Percentiles rank a stretch among this genome's conserved stretches.
Evolutionary conservation across 2,888 invertebrate genomes (phyloP).

Genomic region (Athetis lepigone): DNA sequence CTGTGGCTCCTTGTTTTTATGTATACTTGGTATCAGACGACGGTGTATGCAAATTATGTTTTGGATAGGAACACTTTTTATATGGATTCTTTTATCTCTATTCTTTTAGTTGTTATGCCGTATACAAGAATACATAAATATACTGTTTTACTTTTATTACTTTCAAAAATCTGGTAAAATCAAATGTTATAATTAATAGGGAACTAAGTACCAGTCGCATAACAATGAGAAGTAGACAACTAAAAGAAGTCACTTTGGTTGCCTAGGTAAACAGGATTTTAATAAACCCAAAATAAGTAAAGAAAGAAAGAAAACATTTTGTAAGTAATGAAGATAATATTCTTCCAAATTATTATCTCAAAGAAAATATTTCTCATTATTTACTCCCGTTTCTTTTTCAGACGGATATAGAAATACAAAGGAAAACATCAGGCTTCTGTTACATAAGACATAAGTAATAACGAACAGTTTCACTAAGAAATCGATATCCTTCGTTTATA

Average conservation of each 20-base stretch:
- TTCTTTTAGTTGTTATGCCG: too few relatives aligned
- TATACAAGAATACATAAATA: too few relatives aligned
- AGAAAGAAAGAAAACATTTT: too few relatives aligned
- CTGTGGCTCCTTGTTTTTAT: constrained; percentile 24
- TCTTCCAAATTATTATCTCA: constrained; percentile 22
- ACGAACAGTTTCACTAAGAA: constrained; percentile 5
- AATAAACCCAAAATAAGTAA: constrained; percentile 7
- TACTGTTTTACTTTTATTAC: too few relatives aligned
- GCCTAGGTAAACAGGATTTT: too few relatives aligned
- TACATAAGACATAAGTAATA: constrained; percentile 20
- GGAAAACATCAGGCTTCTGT: constrained; percentile 7
- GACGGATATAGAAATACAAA: constrained; percentile 19
- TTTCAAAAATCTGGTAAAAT: too few relatives aligned
- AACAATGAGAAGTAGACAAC: too few relatives aligned
- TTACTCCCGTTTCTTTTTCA: constrained; percentile 12
- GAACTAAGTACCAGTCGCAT: too few relatives aligned
- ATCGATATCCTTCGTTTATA: constrained; percentile 18
- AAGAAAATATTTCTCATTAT: constrained; percentile 15
- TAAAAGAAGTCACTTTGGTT: too few relatives aligned
- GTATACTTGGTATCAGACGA: constrained; percentile 18
- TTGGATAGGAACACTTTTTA: neutral
- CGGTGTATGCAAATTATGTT: constrained; percentile 24
- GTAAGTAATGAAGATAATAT: constrained; percentile 16
- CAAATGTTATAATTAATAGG: too few relatives aligned
- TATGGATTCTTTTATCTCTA: neutral